Percentiles rank a stretch among this genome's conserved stretches.
Evolutionary conservation across 2,888 invertebrate species (phyloP).

Genomic region (Bruchidius siliquastri): DNA sequence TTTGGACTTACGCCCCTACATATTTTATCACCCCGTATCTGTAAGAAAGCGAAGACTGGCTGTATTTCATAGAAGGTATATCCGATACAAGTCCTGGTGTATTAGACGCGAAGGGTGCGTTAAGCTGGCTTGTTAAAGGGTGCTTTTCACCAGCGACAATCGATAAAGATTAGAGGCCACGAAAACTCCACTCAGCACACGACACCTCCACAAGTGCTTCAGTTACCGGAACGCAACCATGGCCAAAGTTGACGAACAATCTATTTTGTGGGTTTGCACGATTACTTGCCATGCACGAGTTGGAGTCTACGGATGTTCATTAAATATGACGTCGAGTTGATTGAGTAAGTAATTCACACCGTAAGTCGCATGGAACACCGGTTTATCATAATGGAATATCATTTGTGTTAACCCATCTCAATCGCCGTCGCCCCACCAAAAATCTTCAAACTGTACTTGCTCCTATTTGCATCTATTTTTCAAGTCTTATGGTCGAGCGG

Average conservation of each 20-base stretch:
- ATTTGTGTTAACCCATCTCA: too few species aligned
- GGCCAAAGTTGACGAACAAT: not conserved
- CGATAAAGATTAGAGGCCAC: not conserved
- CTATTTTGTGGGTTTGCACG: not conserved
- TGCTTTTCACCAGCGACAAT: not conserved
- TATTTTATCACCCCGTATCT: too few species aligned
- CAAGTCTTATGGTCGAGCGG: too few species aligned
- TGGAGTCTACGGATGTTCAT: not conserved
- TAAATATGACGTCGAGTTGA: not conserved
- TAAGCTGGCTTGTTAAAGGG: not conserved
- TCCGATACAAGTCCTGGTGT: not conserved
- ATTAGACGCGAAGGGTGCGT: not conserved
- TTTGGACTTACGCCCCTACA: too few species aligned
- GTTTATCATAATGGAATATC: too few species aligned
- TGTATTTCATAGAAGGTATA: not conserved
- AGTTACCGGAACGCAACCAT: not conserved
- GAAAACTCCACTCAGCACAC: not conserved
- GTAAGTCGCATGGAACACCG: too few species aligned
- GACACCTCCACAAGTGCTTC: not conserved
- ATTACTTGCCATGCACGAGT: not conserved
- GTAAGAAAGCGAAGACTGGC: not conserved
- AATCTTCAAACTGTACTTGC: too few species aligned
- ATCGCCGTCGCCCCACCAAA: too few species aligned
- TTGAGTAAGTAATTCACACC: too few species aligned
- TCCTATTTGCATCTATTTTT: too few species aligned